Base-by-base conservation (phyloP, 1,140 invertebrate species). In the Bombus pascuorum region DNA sequence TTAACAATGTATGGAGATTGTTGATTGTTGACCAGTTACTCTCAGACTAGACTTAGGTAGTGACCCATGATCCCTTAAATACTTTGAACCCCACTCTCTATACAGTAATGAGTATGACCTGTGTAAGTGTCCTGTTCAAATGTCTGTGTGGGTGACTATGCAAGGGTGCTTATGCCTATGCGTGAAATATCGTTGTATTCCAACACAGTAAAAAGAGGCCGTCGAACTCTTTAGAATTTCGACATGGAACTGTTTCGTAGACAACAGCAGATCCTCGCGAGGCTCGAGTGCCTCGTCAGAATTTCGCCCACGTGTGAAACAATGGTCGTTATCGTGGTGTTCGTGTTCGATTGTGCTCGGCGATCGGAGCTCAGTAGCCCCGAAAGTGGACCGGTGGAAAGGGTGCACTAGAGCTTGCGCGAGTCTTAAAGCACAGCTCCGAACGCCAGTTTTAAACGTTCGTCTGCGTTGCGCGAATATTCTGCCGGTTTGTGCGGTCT, bases 241-340 rank as follows among this genome's bases (percentile, higher is more conserved):
- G 44, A 47, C 42, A 22, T 75, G 32, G 47, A 37, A 75, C 73
- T 75, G 47, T 75, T 75, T 75, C 70, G 37, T 39, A 39, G 37
- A 37, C 70, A 39, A 37, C 9, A 8, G 47, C 6, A 8, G 70
- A 71, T 39, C 25, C 70, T 39, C 22, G 37, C 12, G 5, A 3
- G 25, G 70, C 18, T 71, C 44, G 73, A 75, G 73, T 75, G 47
- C 32, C 44, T 53, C 73, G 73, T 75, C 47, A 57, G 73, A 75
- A 75, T 75, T 75, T 75, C 32, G 73, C 32, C 73, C 73, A 75
- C 78, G 62, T 34, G 44, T n/a, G 78, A 37, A 70, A 80, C 78
- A 71, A 80, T 80, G 37, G 25, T 2, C n/a, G 47, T 9, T 22
- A 25, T 47, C 5, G 13, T 18, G 13, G 44, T 71, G 22, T 70